Evolutionary conservation across 2,113 vertebrate species (phyloP).

Genomic region (Salvelinus fontinalis): DNA sequence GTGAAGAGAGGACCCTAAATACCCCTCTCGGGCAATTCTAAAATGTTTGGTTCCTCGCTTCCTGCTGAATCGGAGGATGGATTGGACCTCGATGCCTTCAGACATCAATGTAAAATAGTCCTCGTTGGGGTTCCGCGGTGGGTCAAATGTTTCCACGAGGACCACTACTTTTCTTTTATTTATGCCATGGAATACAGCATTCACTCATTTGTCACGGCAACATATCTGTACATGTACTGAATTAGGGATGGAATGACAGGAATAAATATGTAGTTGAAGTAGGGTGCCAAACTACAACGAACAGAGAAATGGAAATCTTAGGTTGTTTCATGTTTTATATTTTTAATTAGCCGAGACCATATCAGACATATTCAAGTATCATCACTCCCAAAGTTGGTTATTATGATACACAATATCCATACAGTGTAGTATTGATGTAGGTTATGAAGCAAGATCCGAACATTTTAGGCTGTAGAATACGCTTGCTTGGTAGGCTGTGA

Average conservation of each 20-base stretch:
- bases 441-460: background rate
- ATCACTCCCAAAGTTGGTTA: no score
- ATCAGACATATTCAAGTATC: no score
- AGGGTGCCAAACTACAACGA: background rate
- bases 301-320: background rate
- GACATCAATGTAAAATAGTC: constrained; percentile 29
- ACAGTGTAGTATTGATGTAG: background rate
- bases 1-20: background rate
- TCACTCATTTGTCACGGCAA: background rate
- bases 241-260: background rate
- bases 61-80: constrained; percentile 41
- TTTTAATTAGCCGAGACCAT: no score
- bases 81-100: constrained; percentile 47
- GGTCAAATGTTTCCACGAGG: background rate
- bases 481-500: background rate
- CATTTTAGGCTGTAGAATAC: background rate
- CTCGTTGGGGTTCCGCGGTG: constrained; percentile 14
- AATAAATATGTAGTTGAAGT: background rate
- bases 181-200: background rate
- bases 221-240: background rate
- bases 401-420: no score
- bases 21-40: constrained; percentile 16
- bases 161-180: background rate
- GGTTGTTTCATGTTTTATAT: background rate
- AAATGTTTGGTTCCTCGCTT: constrained; percentile 23